Base-by-base conservation (phyloP, 2,888 invertebrate species). In the Nasonovia ribisnigri region DNA sequence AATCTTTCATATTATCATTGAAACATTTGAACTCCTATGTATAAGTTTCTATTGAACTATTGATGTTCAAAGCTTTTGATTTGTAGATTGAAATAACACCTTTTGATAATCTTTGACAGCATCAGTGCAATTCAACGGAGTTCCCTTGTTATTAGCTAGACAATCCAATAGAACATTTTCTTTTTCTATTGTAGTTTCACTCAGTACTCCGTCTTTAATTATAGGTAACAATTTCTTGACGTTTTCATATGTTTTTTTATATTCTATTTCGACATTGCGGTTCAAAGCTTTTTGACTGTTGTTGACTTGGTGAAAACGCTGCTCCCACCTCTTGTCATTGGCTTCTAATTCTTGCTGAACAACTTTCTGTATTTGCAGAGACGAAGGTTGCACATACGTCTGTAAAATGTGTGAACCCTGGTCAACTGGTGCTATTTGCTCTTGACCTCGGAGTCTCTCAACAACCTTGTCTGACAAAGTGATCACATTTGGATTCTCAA, bases 381-480 rank as follows among this genome's bases (percentile, higher is more conserved):
- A 90, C 29, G 93, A 93, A 11, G 93, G 93, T 57, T 93, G 90
- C 8, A 93, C 60, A 51, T 86, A 93, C 10, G 86, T 67, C 3
- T 67, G 93, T 13, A 67, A 36, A 86, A 48, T 36, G n/a, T 42
- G 29, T 48, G 84, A 42, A 2, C 51, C 92, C 8, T 88, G 88
- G 42, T 86, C 48, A 43, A 60, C 84, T 29, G 84, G 46, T 84
- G 26, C 86, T 29, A n/a, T 16, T 51, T 90, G 86, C 13, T 90
- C 93, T 90, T 93, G 93, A 51, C 93, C 93, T 67, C 93, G 46
- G n/a, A 93, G 93, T 87, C 93, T 93, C 24, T 93, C 93, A 3
- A 93, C 93, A 13, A 93, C 93, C 67, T 87, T 93, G 24, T 93
- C 93, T 6, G 93, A 93, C 51, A 93, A 42, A 60, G 84, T 93